Evolutionary conservation across 1,140 invertebrate genomes (phyloP).

Genomic region (Drosophila orosa): DNA sequence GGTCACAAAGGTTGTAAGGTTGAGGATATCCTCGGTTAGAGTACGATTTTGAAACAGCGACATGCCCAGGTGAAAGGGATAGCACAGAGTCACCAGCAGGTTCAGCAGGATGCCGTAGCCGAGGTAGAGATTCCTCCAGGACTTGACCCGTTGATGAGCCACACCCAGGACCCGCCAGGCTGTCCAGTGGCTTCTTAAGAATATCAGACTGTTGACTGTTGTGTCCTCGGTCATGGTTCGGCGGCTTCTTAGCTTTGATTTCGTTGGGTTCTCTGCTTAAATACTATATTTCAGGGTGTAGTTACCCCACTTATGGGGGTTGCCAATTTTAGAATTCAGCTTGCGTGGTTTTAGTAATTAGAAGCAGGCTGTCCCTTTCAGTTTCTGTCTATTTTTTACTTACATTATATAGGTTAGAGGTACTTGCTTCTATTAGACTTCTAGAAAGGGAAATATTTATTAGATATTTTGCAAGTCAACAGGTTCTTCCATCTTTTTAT

Average conservation of each 20-base stretch:
- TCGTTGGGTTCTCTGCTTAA: not conserved
- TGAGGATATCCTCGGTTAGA: slow-evolving; percentile 56
- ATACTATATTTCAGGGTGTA: not conserved
- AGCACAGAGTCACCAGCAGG: slow-evolving; percentile 53
- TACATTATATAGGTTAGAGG: not conserved
- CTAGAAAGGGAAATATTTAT: not conserved
- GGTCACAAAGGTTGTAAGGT: slow-evolving; percentile 53
- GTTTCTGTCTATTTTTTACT: not conserved
- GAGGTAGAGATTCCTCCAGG: slow-evolving; percentile 21
- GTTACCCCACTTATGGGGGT: not conserved
- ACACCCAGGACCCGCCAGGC: slow-evolving; percentile 54
- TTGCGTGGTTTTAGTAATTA: slow-evolving; percentile 50
- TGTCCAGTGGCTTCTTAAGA: slow-evolving; percentile 59
- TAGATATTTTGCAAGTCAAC: not conserved
- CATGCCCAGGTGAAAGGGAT: slow-evolving; percentile 62
- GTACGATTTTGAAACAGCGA: slow-evolving; percentile 43
- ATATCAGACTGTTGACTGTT: slow-evolving; percentile 48
- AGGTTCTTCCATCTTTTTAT: no score
- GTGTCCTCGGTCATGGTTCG: slow-evolving; percentile 1
- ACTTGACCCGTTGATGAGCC: not conserved
- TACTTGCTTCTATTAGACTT: no score
- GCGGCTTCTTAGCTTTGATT: not conserved
- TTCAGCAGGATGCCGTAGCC: slow-evolving; percentile 38
- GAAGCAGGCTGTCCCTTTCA: not conserved
- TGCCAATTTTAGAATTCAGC: slow-evolving; percentile 40